These are phyloP conservation scores for Pangasianodon hypophthalmus DNA, from an alignment of 2,113 vertebrate genomes.

Conservation along the genomic window DNA sequence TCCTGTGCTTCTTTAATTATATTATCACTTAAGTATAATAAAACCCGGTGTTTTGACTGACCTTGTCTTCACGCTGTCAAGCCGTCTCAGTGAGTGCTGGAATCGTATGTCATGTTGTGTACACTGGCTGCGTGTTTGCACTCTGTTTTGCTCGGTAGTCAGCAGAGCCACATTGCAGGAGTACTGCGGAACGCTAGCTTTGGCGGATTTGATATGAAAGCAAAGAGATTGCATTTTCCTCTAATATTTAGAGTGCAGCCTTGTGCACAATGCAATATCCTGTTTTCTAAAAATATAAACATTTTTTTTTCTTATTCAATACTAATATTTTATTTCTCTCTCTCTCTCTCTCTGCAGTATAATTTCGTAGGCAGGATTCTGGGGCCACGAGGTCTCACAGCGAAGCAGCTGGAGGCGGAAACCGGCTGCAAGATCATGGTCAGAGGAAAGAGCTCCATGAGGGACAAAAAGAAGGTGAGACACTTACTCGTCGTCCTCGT, in stretches of 20 bases:
- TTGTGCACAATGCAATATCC: slow-evolving; percentile 9
- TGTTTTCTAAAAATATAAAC: slow-evolving; percentile 1
- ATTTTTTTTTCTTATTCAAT: not conserved
- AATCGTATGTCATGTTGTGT: not conserved
- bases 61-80: not conserved
- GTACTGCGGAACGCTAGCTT: not conserved
- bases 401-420: slow-evolving; percentile 83
- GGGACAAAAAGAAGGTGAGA: slow-evolving; percentile 83
- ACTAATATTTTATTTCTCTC: slow-evolving; percentile 11
- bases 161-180: not conserved
- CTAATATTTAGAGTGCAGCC: not conserved
- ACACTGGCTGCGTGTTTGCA: not conserved
- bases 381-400: slow-evolving; percentile 80
- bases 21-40: not conserved
- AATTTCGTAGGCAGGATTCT: slow-evolving; percentile 84
- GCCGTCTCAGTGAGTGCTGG: not conserved
- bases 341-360: slow-evolving; percentile 67
- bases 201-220: slow-evolving; percentile 15
- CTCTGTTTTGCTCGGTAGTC: not conserved
- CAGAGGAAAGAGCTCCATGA: slow-evolving; percentile 82
- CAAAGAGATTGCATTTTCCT: slow-evolving; percentile 25
- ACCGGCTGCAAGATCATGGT: slow-evolving; percentile 86
- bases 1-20: not conserved
- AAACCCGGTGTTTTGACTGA: slow-evolving; percentile 4
- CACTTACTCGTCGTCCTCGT: not conserved